Percentiles rank a stretch among this genome's conserved stretches.
These are phyloP conservation scores for Minunthozetes semirufus DNA, from an alignment of 2,888 invertebrate genomes.

Conservation along the genomic window DNA sequence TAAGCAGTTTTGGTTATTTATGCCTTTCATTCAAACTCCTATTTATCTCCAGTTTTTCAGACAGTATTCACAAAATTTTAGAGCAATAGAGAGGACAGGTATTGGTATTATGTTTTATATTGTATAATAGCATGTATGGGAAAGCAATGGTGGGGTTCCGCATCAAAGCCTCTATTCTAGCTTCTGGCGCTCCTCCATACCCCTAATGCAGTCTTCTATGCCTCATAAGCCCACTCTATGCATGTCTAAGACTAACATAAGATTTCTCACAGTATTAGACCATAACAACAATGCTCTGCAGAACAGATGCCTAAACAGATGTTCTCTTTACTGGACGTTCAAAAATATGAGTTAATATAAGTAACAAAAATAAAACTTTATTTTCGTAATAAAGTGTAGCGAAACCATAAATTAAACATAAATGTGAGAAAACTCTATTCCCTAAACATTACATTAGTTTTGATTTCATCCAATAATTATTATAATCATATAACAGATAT, in stretches of 20 bases:
- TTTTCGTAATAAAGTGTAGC: neutral
- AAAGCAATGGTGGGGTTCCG: constrained; percentile 5
- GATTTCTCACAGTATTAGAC: neutral
- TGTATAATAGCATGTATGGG: constrained; percentile 16
- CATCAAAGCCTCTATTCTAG: constrained; percentile 1
- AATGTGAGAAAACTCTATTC: constrained; percentile 15
- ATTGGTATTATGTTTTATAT: constrained; percentile 11
- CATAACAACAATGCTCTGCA: neutral
- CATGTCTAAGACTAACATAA: neutral
- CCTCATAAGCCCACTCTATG: neutral
- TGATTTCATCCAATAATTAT: neutral
- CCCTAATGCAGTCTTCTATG: neutral
- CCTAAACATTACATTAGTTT: neutral
- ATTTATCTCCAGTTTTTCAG: neutral
- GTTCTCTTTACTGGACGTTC: neutral
- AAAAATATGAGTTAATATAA: neutral
- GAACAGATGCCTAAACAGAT: neutral
- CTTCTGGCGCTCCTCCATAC: neutral
- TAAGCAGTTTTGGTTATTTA: constrained; percentile 8
- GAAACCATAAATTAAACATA: neutral
- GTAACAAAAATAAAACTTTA: neutral
- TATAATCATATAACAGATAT: neutral
- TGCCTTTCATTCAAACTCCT: constrained; percentile 2
- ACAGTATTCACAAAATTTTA: neutral
- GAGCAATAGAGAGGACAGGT: neutral